A percentile compares a stretch with the other conserved stretches of the same genome.
Conservation (phyloP, 2,888 invertebrate genomes). For the Alloplasta piceator region DNA sequence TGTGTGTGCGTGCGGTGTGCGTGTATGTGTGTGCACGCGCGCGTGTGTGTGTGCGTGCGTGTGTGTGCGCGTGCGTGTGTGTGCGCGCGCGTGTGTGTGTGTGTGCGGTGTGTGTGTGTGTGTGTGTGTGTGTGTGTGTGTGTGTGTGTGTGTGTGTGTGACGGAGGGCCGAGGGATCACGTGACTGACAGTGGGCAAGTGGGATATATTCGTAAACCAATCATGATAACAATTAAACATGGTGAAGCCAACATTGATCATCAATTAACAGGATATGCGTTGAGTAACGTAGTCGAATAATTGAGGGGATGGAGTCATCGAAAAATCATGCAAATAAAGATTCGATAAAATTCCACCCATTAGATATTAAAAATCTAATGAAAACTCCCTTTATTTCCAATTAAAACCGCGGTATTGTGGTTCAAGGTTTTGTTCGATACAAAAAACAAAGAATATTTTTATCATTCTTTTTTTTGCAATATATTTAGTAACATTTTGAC, state of each 20-base stretch:
- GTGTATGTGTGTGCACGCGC: background rate
- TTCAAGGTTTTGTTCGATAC: too few relatives aligned
- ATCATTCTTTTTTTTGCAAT: too few relatives aligned
- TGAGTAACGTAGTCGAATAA: slow-evolving; percentile 30
- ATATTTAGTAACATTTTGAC: too few relatives aligned
- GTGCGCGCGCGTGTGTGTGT: slow-evolving; percentile 8
- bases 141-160: slow-evolving; percentile 7
- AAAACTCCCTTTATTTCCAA: too few relatives aligned
- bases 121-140: slow-evolving; percentile 8
- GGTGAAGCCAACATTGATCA: slow-evolving; percentile 39
- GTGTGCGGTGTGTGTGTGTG: slow-evolving; percentile 6
- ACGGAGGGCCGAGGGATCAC: slow-evolving; percentile 32
- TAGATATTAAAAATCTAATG: too few relatives aligned
- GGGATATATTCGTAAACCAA: slow-evolving; percentile 43
- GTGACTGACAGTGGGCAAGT: slow-evolving; percentile 23
- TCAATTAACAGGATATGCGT: slow-evolving; percentile 28
- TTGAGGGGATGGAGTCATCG: background rate
- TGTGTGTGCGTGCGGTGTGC: slow-evolving; percentile 6
- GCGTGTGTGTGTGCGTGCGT: slow-evolving; percentile 12
- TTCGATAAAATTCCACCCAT: too few relatives aligned
- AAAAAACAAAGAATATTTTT: too few relatives aligned
- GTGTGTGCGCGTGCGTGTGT: background rate
- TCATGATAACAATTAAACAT: slow-evolving; percentile 55
- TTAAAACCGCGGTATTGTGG: too few relatives aligned
- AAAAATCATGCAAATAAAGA: too few relatives aligned